Evolutionary conservation across 2,797 vertebrate species (phyloP).

Genomic region (Podarcis siculus): DNA sequence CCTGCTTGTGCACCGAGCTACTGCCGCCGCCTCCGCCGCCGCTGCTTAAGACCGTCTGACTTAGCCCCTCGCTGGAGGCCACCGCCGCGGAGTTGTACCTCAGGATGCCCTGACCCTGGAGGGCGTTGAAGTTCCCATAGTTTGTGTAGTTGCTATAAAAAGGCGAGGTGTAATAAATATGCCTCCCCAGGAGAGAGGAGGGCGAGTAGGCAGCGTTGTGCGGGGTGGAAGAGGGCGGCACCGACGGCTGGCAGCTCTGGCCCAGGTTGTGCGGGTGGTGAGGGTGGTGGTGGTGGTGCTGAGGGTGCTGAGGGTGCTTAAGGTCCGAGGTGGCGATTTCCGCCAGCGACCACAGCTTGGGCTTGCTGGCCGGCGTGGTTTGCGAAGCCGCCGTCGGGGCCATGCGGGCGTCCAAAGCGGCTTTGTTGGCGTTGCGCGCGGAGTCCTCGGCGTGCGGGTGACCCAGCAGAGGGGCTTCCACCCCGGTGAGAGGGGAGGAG

Average conservation of each 20-base stretch:
- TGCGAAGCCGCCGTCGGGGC: conserved; percentile 71
- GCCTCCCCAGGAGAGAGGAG: conserved; percentile 92
- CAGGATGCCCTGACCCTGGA: conserved; percentile 95
- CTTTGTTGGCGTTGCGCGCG: conserved; percentile 74
- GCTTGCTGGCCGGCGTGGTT: conserved; percentile 87
- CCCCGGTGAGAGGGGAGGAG: conserved; percentile 88
- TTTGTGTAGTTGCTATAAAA: conserved; percentile 98
- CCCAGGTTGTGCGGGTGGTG: conserved; percentile 75
- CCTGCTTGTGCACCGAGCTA: conserved; percentile 84
- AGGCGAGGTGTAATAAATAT: conserved; percentile 97
- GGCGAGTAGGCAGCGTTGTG: conserved; percentile 89
- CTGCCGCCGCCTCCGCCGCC: conserved; percentile 64
- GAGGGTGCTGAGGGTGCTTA: conserved; percentile 76
- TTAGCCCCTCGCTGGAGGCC: conserved; percentile 85
- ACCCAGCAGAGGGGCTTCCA: conserved; percentile 87
- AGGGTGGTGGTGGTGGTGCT: conserved; percentile 51
- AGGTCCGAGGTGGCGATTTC: conserved; percentile 98
- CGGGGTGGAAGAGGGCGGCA: conserved; percentile 82
- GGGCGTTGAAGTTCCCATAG: conserved; percentile 95
- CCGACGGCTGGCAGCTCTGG: conserved; percentile 80
- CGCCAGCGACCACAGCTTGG: conserved; percentile 97
- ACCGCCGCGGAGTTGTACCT: conserved; percentile 89
- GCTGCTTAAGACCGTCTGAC: conserved; percentile 75
- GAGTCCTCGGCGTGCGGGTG: conserved; percentile 83
- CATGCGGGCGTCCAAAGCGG: conserved; percentile 76